Conservation (phyloP, 1,140 invertebrate species). For the Papilio glaucus region DNA sequence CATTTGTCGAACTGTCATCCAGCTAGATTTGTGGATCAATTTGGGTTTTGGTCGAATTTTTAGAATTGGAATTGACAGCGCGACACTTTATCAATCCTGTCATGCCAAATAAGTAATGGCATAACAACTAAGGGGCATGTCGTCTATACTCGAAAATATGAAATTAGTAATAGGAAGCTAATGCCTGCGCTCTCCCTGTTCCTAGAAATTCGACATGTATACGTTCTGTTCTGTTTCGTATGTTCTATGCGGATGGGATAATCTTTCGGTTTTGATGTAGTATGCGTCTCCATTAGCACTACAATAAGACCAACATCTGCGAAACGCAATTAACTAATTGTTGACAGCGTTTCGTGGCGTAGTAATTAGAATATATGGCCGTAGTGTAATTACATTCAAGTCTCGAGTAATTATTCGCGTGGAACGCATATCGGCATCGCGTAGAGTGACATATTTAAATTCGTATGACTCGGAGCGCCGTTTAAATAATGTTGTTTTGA, state of each 20-base stretch:
- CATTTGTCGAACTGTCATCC: too few species aligned
- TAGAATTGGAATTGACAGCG: too few species aligned
- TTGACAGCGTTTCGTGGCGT: constrained; percentile 46
- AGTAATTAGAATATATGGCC: constrained; percentile 55
- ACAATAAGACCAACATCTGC: constrained; percentile 24
- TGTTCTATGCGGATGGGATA: background rate
- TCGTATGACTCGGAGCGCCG: constrained; percentile 24
- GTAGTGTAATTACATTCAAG: constrained; percentile 46
- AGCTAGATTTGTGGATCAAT: too few species aligned
- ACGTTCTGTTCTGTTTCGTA: too few species aligned
- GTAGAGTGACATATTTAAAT: constrained; percentile 35
- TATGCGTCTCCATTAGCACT: constrained; percentile 9
- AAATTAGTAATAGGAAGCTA: background rate
- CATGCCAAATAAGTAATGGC: too few species aligned
- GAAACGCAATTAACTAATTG: constrained; percentile 48
- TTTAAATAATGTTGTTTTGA: constrained; percentile 33
- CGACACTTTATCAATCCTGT: too few species aligned
- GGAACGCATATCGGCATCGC: constrained; percentile 35
- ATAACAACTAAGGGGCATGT: too few species aligned
- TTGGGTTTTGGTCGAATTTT: too few species aligned
- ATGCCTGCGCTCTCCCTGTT: background rate
- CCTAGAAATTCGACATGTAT: background rate
- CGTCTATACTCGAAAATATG: background rate
- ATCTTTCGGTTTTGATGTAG: constrained; percentile 21
- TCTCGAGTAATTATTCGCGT: constrained; percentile 51